These are phyloP conservation scores for Pantelozetes paolii DNA, from an alignment of 2,888 invertebrate species.

Conservation along the genomic window DNA sequence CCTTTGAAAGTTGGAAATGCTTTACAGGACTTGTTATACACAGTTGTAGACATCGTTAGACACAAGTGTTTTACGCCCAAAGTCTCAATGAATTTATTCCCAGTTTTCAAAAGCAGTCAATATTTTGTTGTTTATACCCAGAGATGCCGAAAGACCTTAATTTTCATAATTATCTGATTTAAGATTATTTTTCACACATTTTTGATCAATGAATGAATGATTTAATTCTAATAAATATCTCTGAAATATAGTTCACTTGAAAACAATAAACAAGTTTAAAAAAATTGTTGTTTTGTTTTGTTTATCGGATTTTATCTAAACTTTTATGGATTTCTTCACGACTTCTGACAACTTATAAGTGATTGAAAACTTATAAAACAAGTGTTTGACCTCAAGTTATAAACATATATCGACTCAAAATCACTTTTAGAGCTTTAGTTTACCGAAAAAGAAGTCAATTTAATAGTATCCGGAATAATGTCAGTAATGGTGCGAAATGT, in stretches of 20 bases:
- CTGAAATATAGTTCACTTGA: neutral
- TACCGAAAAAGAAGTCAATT: neutral
- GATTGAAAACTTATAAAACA: neutral
- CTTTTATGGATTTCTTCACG: neutral
- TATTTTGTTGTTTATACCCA: too few relatives aligned
- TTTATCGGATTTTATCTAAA: neutral
- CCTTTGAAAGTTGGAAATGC: too few relatives aligned
- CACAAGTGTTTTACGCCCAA: too few relatives aligned
- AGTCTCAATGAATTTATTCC: too few relatives aligned
- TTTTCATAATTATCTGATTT: conserved; percentile 16
- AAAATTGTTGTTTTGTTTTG: neutral
- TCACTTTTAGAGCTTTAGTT: too few relatives aligned
- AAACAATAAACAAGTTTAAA: conserved; percentile 9
- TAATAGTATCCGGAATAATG: neutral
- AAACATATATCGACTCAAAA: neutral
- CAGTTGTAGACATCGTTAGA: too few relatives aligned
- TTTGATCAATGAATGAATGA: neutral
- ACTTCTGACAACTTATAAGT: conserved; percentile 20
- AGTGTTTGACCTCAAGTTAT: neutral
- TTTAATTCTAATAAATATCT: neutral
- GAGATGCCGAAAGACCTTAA: too few relatives aligned
- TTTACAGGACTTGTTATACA: too few relatives aligned
- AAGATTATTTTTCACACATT: neutral
- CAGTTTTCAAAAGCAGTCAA: too few relatives aligned
- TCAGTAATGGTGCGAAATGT: neutral